These are phyloP conservation scores for Coenonympha glycerion DNA, from an alignment of 2,888 invertebrate genomes.

Conservation along the genomic window DNA sequence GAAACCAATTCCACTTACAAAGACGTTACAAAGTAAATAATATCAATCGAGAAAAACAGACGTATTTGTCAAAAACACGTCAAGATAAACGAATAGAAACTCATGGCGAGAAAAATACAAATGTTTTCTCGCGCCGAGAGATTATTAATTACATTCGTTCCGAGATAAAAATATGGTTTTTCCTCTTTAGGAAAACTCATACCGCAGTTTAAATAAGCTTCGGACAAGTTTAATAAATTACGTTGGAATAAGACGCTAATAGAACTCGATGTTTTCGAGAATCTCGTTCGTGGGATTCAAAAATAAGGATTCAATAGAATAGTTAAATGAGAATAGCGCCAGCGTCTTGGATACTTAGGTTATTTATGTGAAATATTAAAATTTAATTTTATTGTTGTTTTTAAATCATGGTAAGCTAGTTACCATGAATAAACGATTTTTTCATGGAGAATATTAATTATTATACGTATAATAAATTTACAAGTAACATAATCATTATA, in stretches of 20 bases:
- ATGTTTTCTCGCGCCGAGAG: constrained; percentile 51
- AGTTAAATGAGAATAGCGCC: too few species aligned
- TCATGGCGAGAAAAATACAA: constrained; percentile 67
- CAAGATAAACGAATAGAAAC: constrained; percentile 56
- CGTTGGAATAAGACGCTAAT: constrained; percentile 14
- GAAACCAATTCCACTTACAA: not conserved
- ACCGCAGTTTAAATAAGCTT: constrained; percentile 39
- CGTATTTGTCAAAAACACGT: constrained; percentile 37
- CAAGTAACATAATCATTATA: too few species aligned
- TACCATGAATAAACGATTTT: too few species aligned
- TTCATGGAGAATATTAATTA: too few species aligned
- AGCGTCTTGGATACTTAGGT: too few species aligned
- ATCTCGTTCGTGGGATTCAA: not conserved
- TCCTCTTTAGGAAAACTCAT: constrained; percentile 5
- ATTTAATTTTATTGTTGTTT: too few species aligned
- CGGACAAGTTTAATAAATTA: constrained; percentile 38
- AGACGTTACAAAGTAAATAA: constrained; percentile 5
- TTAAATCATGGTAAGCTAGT: too few species aligned
- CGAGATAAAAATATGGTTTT: constrained; percentile 47
- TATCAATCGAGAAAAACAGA: constrained; percentile 14
- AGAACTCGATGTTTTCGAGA: not conserved
- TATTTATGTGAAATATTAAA: too few species aligned
- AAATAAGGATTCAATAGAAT: too few species aligned
- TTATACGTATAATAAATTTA: too few species aligned
- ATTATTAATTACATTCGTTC: constrained; percentile 64